Percentiles rank a stretch among this genome's conserved stretches.
These are phyloP conservation scores for Molothrus ater DNA, from an alignment of 2,797 vertebrate species.

Conservation along the genomic window DNA sequence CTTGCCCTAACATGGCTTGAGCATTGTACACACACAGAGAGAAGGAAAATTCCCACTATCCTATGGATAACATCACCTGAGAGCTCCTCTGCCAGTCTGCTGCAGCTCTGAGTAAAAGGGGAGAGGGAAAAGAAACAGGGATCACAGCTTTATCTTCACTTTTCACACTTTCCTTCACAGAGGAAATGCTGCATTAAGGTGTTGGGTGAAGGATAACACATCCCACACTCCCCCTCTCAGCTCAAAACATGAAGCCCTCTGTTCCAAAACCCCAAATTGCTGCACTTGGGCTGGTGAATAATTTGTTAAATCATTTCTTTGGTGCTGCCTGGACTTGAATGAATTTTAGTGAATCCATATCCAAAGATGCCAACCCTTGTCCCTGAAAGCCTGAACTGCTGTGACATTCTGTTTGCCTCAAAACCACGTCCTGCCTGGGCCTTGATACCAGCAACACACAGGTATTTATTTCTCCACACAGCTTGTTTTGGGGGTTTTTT, in stretches of 20 bases:
- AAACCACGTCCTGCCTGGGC: not conserved
- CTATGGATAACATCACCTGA: not conserved
- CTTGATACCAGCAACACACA: not conserved
- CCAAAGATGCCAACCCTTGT: not conserved
- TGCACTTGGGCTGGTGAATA: accelerated
- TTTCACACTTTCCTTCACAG: not conserved
- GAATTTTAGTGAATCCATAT: not conserved
- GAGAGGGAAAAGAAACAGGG: not conserved
- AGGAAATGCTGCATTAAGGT: slow-evolving; percentile 17
- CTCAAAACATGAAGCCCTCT: accelerated
- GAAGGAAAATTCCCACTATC: not conserved
- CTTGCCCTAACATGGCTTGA: not conserved
- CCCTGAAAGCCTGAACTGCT: not conserved
- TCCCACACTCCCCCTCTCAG: not conserved
- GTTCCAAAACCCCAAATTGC: not conserved
- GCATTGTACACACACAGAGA: accelerated
- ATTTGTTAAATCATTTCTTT: not conserved
- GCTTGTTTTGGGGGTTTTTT: not conserved
- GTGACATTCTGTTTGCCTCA: not conserved
- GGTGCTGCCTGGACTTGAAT: not conserved
- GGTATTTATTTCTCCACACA: not conserved
- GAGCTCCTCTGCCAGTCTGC: not conserved
- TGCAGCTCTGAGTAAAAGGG: not conserved
- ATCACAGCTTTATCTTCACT: slow-evolving; percentile 21
- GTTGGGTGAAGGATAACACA: slow-evolving; percentile 9